Percentiles rank a stretch among this genome's conserved stretches.
phyloP scores from a whole-genome alignment of 2,113 vertebrate species.

The Channa maculata region DNA sequence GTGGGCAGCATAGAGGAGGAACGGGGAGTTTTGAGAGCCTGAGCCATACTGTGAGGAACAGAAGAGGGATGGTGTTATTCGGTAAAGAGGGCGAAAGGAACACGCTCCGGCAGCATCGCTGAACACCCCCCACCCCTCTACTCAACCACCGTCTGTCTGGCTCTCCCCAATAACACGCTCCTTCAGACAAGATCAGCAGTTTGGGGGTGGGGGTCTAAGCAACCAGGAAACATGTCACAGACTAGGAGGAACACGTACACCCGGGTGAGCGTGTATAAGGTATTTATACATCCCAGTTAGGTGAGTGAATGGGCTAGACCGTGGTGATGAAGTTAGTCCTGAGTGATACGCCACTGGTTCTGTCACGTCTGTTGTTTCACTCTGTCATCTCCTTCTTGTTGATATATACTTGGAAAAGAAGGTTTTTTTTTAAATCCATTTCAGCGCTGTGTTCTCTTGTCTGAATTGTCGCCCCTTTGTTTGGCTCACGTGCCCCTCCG shows the following conservation, averaged over 20 bases:
- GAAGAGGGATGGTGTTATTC: conserved; percentile 65
- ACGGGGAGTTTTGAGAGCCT: conserved; percentile 17
- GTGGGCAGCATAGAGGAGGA: conserved; percentile 11
- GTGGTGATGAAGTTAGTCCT: conserved; percentile 36
- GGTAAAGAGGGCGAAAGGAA: conserved; percentile 43
- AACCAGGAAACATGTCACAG: conserved; percentile 87
- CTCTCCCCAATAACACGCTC: conserved; percentile 33
- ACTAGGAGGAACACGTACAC: conserved; percentile 87
- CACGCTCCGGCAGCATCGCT: conserved; percentile 63
- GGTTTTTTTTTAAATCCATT: conserved; percentile 39
- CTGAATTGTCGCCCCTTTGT: conserved; percentile 65
- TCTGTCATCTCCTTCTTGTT: conserved; percentile 47
- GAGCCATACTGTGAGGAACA: conserved; percentile 39
- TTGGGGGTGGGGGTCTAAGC: not conserved
- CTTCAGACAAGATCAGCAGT: conserved; percentile 32
- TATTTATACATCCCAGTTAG: conserved; percentile 17
- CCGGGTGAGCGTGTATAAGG: conserved; percentile 85
- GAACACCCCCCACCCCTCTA: conserved; percentile 19
- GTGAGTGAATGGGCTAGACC: conserved; percentile 12
- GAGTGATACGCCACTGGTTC: conserved; percentile 27
- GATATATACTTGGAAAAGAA: conserved; percentile 28
- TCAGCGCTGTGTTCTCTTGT: conserved; percentile 32
- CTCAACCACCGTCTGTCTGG: conserved; percentile 58
- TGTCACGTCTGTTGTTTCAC: conserved; percentile 54
- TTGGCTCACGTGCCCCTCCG: conserved; percentile 20